These are phyloP conservation scores for Oreochromis niloticus DNA, from an alignment of 2,113 vertebrate species.

Conservation along the genomic window DNA sequence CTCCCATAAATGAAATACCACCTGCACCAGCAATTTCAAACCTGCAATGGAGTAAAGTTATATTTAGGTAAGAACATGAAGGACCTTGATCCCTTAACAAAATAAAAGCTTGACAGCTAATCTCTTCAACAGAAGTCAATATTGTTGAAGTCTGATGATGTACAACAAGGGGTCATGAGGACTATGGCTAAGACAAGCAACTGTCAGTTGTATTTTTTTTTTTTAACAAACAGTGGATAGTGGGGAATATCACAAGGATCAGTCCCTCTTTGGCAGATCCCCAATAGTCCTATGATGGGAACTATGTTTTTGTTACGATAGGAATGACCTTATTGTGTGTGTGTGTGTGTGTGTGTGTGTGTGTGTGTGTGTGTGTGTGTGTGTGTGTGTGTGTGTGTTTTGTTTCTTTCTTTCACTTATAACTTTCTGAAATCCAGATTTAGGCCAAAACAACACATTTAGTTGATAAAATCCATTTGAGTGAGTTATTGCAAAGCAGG, in stretches of 20 bases:
- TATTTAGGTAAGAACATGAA: constrained; percentile 75
- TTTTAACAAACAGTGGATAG: constrained; percentile 14
- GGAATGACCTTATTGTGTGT: constrained; percentile 5
- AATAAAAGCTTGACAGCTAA: constrained; percentile 76
- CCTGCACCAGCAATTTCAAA: constrained; percentile 61
- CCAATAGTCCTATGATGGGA: background rate
- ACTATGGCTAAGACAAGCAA: constrained; percentile 48
- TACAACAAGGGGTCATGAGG: constrained; percentile 30
- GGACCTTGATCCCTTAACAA: constrained; percentile 75
- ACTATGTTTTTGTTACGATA: constrained; percentile 23
- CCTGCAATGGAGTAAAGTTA: constrained; percentile 61
- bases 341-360: background rate
- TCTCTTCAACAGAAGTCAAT: constrained; percentile 71
- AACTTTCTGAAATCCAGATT: constrained; percentile 12
- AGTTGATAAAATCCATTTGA: background rate
- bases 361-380: background rate
- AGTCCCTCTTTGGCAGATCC: constrained; percentile 29
- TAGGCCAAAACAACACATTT: background rate
- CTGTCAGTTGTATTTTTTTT: constrained; percentile 47
- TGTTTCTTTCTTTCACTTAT: background rate
- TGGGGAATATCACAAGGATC: constrained; percentile 39
- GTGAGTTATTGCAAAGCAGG: background rate
- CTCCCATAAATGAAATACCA: constrained; percentile 76
- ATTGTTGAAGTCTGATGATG: constrained; percentile 68
- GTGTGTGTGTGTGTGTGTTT: background rate